phyloP scores from a whole-genome alignment of 2,797 vertebrate species.

The Sylvilagus floridanus region DNA sequence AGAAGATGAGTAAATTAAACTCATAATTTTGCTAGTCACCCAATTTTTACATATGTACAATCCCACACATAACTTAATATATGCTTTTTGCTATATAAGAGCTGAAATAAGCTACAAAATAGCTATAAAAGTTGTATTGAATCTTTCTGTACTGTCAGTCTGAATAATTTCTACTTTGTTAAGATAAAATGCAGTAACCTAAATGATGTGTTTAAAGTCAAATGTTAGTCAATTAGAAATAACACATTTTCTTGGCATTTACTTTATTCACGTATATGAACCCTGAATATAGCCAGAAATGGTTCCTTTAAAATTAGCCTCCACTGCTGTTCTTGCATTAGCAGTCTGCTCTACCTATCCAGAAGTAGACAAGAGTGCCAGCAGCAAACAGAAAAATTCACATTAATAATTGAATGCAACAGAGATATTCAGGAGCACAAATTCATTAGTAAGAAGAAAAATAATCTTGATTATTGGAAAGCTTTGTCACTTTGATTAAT shows the following conservation, averaged over 20 bases:
- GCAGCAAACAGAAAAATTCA: not conserved
- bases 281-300: not conserved
- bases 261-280: not conserved
- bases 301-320: not conserved
- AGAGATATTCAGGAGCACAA: not conserved
- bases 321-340: not conserved
- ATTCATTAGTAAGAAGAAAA: slow-evolving; percentile 11
- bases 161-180: not conserved
- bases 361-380: not conserved
- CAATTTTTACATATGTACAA: slow-evolving; percentile 16
- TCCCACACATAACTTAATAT: not conserved
- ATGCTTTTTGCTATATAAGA: not conserved
- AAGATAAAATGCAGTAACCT: not conserved
- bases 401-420: not conserved
- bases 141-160: not conserved
- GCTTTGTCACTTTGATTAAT: not conserved
- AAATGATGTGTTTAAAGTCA: not conserved
- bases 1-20: slow-evolving; percentile 8
- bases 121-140: not conserved
- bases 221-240: not conserved
- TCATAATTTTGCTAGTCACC: not conserved
- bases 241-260: not conserved
- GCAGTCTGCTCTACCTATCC: not conserved
- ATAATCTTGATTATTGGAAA: not conserved
- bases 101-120: not conserved